Percentiles rank a stretch among this genome's conserved stretches.
These are phyloP conservation scores for Shinisaurus crocodilurus DNA, from an alignment of 2,113 vertebrate genomes.

Conservation along the genomic window DNA sequence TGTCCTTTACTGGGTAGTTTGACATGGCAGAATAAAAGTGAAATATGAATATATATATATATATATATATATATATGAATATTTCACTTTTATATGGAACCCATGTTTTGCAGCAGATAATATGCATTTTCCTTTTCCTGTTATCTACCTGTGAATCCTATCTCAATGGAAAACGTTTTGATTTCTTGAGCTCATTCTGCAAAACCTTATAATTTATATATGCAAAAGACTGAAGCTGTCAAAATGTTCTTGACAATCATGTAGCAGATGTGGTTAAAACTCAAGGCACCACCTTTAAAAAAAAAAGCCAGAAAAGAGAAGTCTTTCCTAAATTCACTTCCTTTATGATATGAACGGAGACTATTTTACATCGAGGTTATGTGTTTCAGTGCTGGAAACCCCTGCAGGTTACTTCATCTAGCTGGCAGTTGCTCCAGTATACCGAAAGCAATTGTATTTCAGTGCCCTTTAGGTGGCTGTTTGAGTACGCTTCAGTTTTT, in stretches of 20 bases:
- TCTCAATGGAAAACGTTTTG: conserved; percentile 16
- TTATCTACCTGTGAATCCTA: conserved; percentile 2
- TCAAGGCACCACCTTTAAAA: conserved; percentile 11
- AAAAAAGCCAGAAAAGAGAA: conserved; percentile 47
- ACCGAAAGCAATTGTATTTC: not conserved
- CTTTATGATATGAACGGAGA: not conserved
- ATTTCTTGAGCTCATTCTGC: conserved; percentile 44
- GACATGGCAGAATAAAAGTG: conserved; percentile 7
- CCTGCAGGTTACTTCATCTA: not conserved
- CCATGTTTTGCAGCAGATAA: not conserved
- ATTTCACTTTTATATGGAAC: too few relatives aligned
- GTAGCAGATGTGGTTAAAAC: conserved; percentile 47
- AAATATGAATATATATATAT: too few relatives aligned
- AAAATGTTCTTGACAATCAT: conserved; percentile 41
- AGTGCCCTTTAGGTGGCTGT: not conserved
- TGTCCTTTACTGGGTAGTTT: conserved; percentile 36
- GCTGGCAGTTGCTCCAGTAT: not conserved
- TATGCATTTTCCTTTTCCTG: not conserved
- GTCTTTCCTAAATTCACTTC: conserved; percentile 8
- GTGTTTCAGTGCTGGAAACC: not conserved
- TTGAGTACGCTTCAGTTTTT: not conserved
- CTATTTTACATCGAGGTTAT: not conserved
- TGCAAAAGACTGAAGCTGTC: conserved; percentile 15
- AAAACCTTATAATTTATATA: conserved; percentile 48
- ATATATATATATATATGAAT: too few relatives aligned